Conservation (phyloP, 2,888 invertebrate species). For the Nemotelus pantherinus region DNA sequence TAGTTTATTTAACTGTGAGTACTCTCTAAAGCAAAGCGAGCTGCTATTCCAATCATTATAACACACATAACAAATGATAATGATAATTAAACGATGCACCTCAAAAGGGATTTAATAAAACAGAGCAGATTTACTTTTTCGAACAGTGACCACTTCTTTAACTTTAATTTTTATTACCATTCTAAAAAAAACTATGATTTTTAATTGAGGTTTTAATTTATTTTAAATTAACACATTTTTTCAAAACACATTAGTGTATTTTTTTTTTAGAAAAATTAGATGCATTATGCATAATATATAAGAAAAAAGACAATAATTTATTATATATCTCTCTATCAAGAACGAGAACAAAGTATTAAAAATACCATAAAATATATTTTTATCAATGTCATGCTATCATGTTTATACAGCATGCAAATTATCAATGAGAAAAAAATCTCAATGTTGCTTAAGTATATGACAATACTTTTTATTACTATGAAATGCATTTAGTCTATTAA, state of each 20-base stretch:
- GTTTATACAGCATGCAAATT: not conserved
- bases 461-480: not conserved
- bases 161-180: not conserved
- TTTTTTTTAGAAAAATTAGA: not conserved
- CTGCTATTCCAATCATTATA: no score
- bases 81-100: no score
- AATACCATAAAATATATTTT: slow-evolving; percentile 17
- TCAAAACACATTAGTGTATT: not conserved
- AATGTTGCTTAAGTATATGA: slow-evolving; percentile 26
- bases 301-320: slow-evolving; percentile 29
- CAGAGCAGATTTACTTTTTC: no score
- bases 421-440: slow-evolving; percentile 21
- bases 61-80: no score
- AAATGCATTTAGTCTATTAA: not conserved
- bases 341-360: slow-evolving; percentile 17
- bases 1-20: no score
- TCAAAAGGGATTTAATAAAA: no score
- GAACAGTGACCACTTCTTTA: no score
- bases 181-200: not conserved
- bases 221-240: not conserved
- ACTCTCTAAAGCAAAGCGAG: no score
- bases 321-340: slow-evolving; percentile 14
- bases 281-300: not conserved
- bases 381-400: slow-evolving; percentile 7
- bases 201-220: not conserved